A percentile compares a stretch with the other conserved stretches of the same genome.
Evolutionary conservation across 2,797 vertebrate genomes (phyloP).

Genomic region (Tolypeutes matacus): DNA sequence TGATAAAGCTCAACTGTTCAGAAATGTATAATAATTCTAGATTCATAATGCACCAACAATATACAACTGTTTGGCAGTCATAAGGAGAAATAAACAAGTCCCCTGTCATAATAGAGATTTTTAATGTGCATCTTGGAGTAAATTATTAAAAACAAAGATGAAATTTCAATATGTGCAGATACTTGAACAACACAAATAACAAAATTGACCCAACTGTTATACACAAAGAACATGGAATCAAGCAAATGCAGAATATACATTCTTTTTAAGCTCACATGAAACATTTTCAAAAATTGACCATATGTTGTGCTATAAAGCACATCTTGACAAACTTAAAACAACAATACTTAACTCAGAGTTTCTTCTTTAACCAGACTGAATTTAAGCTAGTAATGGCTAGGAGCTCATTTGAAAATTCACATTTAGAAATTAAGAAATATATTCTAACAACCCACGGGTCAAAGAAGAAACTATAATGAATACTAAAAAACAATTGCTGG

Average conservation of each 20-base stretch:
- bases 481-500: not conserved
- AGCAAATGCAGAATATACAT: not conserved
- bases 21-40: no score
- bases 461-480: not conserved
- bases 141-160: no score
- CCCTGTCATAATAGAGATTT: no score
- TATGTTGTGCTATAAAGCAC: not conserved
- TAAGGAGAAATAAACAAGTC: no score
- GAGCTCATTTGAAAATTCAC: not conserved
- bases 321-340: not conserved
- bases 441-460: not conserved
- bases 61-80: no score
- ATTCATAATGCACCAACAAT: no score
- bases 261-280: not conserved
- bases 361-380: not conserved
- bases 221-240: no score
- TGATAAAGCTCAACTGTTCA: no score
- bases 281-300: not conserved
- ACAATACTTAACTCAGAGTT: not conserved
- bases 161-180: no score
- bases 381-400: not conserved
- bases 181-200: no score
- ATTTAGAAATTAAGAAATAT: not conserved
- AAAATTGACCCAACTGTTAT: no score
- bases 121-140: no score